A percentile compares a stretch with the other conserved stretches of the same genome.
These are phyloP conservation scores for Rhadinocentrus ornatus DNA, from an alignment of 2,797 vertebrate species.

Conservation along the genomic window DNA sequence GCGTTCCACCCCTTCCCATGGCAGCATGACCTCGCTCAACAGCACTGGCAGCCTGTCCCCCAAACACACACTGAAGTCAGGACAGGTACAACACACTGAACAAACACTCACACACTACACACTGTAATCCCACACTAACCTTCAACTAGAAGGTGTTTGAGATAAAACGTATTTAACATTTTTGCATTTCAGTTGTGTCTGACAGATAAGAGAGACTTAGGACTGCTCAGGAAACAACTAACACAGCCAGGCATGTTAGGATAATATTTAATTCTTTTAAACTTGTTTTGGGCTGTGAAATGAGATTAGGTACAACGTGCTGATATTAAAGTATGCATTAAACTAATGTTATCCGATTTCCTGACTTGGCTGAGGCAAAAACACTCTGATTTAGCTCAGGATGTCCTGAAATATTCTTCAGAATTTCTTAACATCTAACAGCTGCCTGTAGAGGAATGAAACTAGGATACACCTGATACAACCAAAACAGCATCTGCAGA, in stretches of 20 bases:
- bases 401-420: neutral
- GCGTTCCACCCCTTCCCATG: constrained; percentile 94
- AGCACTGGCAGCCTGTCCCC: constrained; percentile 94
- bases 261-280: neutral
- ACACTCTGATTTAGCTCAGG: neutral
- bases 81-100: constrained; percentile 81
- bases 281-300: neutral
- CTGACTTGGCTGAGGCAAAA: neutral
- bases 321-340: neutral
- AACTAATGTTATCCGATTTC: neutral
- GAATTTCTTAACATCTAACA: neutral
- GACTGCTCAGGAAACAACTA: neutral
- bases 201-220: neutral
- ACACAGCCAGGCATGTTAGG: neutral
- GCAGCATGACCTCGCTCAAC: constrained; percentile 95
- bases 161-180: neutral
- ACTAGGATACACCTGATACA: too few species aligned
- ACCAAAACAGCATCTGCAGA: neutral
- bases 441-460: neutral
- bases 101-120: neutral
- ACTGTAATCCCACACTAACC: neutral
- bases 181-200: neutral
- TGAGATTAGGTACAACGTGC: neutral
- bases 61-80: constrained; percentile 91
- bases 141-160: neutral